A percentile compares a stretch with the other conserved stretches of the same genome.
Evolutionary conservation across 2,113 vertebrate species (phyloP).

Genomic region (Pseudorasbora parva): DNA sequence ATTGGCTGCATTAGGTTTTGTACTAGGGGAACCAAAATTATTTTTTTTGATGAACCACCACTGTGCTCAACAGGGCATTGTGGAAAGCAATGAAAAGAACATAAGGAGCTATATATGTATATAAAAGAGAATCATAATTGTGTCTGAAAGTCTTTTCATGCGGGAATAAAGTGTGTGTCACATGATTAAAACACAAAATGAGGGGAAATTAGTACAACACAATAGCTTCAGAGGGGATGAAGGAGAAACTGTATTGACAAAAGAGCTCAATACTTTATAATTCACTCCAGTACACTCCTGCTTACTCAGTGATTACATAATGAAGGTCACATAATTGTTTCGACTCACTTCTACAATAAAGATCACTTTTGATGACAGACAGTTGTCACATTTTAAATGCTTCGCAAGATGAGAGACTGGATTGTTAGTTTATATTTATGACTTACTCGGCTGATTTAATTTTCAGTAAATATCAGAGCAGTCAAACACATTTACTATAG

Average conservation of each 20-base stretch:
- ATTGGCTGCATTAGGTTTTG: conserved; percentile 34
- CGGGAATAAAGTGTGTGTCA: neutral
- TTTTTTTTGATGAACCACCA: conserved; percentile 4
- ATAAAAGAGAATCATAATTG: neutral
- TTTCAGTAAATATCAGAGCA: conserved; percentile 2
- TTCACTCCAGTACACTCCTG: conserved; percentile 35
- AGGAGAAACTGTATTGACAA: conserved; percentile 4
- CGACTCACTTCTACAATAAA: neutral
- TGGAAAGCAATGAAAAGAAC: neutral
- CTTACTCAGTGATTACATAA: conserved; percentile 33
- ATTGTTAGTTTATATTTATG: neutral
- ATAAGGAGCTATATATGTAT: neutral
- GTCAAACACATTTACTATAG: neutral
- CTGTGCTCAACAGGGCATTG: conserved; percentile 19
- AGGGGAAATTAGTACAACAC: neutral
- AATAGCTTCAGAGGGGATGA: neutral
- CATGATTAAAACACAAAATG: conserved; percentile 8
- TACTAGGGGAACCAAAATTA: neutral
- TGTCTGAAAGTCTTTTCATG: conserved; percentile 4
- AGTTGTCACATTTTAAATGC: neutral
- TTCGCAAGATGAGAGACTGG: neutral
- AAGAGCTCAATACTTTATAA: conserved; percentile 12
- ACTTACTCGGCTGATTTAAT: conserved; percentile 9
- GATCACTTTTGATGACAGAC: neutral
- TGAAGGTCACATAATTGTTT: conserved; percentile 22